Evolutionary conservation across 2,113 vertebrate species (phyloP), one percentile per base, ranked within the genome.

Genomic region (Hiodon tergisus): DNA sequence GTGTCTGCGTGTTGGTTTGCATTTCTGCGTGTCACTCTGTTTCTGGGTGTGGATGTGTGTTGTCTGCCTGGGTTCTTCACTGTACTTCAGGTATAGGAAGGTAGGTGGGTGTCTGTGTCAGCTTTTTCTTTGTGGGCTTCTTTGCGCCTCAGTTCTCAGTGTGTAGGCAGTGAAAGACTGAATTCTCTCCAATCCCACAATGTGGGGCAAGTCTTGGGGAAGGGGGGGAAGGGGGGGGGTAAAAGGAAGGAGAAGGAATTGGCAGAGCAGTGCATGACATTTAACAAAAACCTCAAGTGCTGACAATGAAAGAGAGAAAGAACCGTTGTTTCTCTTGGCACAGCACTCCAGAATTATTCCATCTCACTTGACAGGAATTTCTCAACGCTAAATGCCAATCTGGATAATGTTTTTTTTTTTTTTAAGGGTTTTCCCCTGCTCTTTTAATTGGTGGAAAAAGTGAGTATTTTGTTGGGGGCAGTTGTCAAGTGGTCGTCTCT

Each of bases 401-500:
- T 93, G 89, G 89, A 86, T 92, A 87, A 90, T 89, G 88, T 87
- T 90, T 31, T 31, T 31, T 31, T 31, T 31, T 31, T 31, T 31
- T 31, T 31, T 1, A 31, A 31, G 31, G 31, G 31, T 31, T 31
- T 31, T 31, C 31, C 31, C 31, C 31, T 31, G 31, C 31, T 31
- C 31, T 31, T 86, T 91, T 91, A 88, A 94, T 83, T 94, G 91
- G 90, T 93, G 92, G 92, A 94, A 93, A 94, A 93, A 94, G 89
- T 93, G 80, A 92, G 88, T 87, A 93, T 94, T 93, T 88, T 90
- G 87, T 86, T 91, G 77, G 86, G 84, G 90, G 85, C 89, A 90
- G 91, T 92, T 94, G 91, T 94, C 91, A 93, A 92, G 92, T 90
- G 91, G 92, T 85, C 85, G 88, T 94, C 94, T 94, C 92, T 94